These are phyloP conservation scores for Scopus umbretta DNA, from an alignment of 2,113 vertebrate species.

Conservation along the genomic window DNA sequence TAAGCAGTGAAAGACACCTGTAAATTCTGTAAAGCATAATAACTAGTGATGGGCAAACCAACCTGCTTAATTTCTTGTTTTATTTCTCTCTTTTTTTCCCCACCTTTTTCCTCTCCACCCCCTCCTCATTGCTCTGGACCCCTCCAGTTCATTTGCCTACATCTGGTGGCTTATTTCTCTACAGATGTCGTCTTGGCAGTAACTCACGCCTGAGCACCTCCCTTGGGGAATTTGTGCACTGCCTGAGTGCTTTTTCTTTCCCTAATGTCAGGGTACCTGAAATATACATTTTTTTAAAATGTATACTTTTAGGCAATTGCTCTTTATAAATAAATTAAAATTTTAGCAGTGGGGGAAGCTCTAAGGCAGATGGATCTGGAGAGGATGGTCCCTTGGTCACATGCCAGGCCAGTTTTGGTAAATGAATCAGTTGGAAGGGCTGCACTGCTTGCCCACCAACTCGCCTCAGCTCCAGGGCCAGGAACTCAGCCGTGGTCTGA, in stretches of 20 bases:
- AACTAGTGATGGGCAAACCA: background rate
- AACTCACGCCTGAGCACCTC: background rate
- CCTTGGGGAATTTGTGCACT: background rate
- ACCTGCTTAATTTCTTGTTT: background rate
- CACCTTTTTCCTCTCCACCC: too few species aligned
- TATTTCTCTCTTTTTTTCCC: background rate
- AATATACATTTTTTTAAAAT: too few species aligned
- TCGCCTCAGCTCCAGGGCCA: background rate
- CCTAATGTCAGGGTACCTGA: background rate
- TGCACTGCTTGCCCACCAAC: background rate
- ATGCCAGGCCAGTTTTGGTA: background rate
- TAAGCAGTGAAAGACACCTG: background rate
- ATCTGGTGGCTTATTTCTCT: constrained; percentile 18
- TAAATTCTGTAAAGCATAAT: background rate
- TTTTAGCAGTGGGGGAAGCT: background rate
- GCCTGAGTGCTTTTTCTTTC: background rate
- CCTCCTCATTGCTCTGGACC: background rate
- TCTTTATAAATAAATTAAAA: background rate
- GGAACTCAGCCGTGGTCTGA: background rate
- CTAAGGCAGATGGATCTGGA: background rate
- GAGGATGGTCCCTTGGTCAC: background rate
- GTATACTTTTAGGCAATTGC: background rate
- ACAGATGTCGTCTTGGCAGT: constrained; percentile 1
- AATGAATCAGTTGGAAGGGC: background rate
- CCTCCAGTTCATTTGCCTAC: background rate